Conservation (phyloP, 2,113 vertebrate species). For the Myotis lucifugus region DNA sequence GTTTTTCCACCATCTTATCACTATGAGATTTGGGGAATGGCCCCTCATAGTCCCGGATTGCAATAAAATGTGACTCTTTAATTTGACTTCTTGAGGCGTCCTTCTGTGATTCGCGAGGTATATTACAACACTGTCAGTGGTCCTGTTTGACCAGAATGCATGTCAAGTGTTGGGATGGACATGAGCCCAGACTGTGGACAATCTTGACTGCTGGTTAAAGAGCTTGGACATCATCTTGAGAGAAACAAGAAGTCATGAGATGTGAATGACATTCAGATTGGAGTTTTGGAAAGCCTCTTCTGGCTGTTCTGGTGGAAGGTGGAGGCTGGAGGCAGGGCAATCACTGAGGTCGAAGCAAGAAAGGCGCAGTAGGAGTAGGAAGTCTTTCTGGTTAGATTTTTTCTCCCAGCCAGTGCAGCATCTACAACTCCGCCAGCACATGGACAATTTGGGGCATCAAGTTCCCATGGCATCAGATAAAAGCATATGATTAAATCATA, state of each 20-base stretch:
- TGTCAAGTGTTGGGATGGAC: not conserved
- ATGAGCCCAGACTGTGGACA: not conserved
- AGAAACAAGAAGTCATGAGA: not conserved
- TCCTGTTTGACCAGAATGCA: not conserved
- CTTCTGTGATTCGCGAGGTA: no score
- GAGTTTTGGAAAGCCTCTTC: not conserved
- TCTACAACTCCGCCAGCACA: not conserved
- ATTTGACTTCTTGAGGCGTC: no score
- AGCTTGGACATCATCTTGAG: not conserved
- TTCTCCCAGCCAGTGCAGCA: not conserved
- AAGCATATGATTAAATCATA: not conserved
- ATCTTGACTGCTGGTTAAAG: not conserved
- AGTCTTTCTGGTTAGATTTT: not conserved
- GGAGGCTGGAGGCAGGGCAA: not conserved
- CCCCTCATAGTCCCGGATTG: no score
- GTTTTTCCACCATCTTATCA: no score
- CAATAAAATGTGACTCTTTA: no score
- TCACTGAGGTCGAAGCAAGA: not conserved
- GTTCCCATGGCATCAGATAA: not conserved
- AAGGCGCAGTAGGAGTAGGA: not conserved
- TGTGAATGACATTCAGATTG: not conserved
- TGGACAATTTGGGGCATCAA: not conserved
- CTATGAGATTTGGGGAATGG: no score
- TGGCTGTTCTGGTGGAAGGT: not conserved
- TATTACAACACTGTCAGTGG: no score